Evolutionary conservation across 2,797 vertebrate species (phyloP).

Genomic region (Rhynchonycteris naso): DNA sequence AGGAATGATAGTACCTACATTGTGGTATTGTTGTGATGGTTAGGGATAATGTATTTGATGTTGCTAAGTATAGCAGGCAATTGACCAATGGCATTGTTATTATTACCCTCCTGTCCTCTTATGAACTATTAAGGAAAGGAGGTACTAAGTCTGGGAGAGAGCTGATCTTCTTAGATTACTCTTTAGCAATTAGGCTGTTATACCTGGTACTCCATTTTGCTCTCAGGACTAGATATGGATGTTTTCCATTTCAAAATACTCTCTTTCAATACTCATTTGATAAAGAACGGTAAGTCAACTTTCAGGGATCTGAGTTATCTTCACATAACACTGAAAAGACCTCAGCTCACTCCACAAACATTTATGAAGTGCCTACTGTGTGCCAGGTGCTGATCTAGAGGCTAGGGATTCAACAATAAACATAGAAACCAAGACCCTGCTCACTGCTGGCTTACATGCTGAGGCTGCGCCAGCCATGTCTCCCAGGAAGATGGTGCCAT

Average conservation of each 20-base stretch:
- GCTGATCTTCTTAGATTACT: background rate
- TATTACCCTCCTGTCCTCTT: background rate
- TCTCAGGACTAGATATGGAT: background rate
- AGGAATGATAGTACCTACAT: background rate
- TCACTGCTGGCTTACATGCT: background rate
- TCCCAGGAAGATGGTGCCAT: background rate
- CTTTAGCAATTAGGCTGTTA: background rate
- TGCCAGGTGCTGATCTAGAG: background rate
- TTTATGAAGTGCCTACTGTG: slow-evolving; percentile 1
- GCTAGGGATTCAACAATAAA: background rate
- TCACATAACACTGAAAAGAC: background rate
- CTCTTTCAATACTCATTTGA: background rate
- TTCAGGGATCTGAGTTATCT: background rate
- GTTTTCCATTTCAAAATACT: background rate
- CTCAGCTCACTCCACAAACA: background rate
- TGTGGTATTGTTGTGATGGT: background rate
- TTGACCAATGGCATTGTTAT: background rate
- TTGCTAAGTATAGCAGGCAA: background rate
- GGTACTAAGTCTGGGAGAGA: background rate
- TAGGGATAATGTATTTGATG: background rate
- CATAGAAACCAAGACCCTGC: background rate
- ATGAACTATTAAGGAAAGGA: background rate
- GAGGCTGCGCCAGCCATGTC: background rate
- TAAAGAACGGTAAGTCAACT: background rate
- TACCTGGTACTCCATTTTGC: background rate